Base-by-base conservation (phyloP, 2,888 invertebrate species). In the Tachina grossa region DNA sequence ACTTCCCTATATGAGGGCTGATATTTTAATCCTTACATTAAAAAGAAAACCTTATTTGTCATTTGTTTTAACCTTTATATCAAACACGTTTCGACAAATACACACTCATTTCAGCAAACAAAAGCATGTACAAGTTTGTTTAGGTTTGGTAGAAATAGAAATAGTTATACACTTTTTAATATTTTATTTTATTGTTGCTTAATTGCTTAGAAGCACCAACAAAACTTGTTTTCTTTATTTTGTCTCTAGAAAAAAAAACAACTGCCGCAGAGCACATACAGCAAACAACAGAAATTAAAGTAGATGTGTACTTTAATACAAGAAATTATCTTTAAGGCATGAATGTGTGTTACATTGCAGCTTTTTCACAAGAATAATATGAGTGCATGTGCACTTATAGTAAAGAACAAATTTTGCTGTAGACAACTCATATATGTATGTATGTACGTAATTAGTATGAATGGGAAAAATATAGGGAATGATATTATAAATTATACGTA, bases 121-220 rank as follows among this genome's bases (percentile, higher is more conserved):
- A 41, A 43, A 11, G 19, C 49, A 65, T 55, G 11, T 14, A 45
- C 6, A n/a, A 2, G 51, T 51, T 16, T 16, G 9, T 51, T 9
- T 16, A n/a, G 16, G 9, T 51, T 9, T 47, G 51, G 39, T 41
- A n/a, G 31, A 31, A 31, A 49, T 3, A 45, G n/a, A 65, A n/a
- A 22, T 22, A 45, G 11, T 66, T 41, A 63, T 22, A 41, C 53
- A 75, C 43, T 71, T 82, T 76, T 76, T 22, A n/a, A 63, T 59
- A 14, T 57, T 53, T 76, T 63, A 63, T 74, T 47, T 69, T 61
- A 65, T 71, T 66, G 49, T 16, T 65, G 63, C 47, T 78, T 75
- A 79, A 85, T 82, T 82, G 82, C 82, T 85, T 65, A 75, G 69
- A 69, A 78, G 61, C 82, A 85, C 65, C 43, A 74, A 71, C 45